Conservation (phyloP, 2,113 vertebrate species). For the Tretioscincus oriximinensis region DNA sequence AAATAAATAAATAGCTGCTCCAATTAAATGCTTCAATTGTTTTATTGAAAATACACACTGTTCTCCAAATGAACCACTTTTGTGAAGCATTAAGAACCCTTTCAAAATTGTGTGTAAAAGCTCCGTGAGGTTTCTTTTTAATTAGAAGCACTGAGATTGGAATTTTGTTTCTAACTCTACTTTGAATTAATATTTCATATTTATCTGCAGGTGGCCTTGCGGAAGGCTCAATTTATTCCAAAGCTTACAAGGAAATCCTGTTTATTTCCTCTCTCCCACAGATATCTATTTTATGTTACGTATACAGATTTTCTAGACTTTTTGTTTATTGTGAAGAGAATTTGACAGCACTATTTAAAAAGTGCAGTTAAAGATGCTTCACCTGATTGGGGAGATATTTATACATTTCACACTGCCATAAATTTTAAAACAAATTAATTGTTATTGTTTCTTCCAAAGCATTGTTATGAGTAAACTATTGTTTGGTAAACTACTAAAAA, state of each 20-base stretch:
- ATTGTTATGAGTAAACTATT: neutral
- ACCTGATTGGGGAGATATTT: neutral
- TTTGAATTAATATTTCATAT: constrained; percentile 53
- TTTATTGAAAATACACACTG: constrained; percentile 43
- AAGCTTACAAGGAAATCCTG: neutral
- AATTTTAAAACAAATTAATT: neutral
- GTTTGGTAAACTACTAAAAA: neutral
- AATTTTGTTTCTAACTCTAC: constrained; percentile 44
- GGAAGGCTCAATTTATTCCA: constrained; percentile 29
- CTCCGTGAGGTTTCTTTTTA: constrained; percentile 46
- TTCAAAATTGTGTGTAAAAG: constrained; percentile 20
- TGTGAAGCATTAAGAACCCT: constrained; percentile 23
- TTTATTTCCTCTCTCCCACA: neutral
- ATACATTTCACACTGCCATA: neutral
- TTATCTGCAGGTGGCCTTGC: constrained; percentile 44
- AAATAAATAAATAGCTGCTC: constrained; percentile 49
- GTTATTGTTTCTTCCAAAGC: neutral
- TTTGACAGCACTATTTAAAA: constrained; percentile 15
- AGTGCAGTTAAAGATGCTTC: neutral
- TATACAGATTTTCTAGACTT: neutral
- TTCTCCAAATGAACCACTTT: constrained; percentile 38
- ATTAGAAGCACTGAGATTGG: constrained; percentile 41
- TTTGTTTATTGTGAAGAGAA: neutral
- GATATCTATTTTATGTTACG: neutral
- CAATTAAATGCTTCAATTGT: constrained; percentile 55